Conservation (phyloP, 2,888 invertebrate genomes). For the Cybosia mesomella region DNA sequence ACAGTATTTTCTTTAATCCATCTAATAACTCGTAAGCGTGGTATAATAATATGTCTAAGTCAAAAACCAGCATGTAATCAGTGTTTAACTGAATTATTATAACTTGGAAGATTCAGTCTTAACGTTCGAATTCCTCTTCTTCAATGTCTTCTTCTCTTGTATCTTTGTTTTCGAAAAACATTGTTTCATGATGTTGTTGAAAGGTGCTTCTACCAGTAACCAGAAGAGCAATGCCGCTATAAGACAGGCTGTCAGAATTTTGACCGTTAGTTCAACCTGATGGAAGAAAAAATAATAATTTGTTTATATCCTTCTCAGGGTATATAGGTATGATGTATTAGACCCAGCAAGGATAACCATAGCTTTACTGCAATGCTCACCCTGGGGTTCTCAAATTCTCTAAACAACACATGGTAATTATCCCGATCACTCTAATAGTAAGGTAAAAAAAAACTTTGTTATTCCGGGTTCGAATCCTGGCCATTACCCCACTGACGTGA, state of each 20-base stretch:
- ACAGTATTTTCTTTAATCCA: no score
- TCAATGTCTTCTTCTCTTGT: background rate
- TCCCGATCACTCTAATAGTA: no score
- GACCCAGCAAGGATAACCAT: no score
- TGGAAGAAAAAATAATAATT: background rate
- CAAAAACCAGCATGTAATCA: background rate
- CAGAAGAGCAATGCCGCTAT: constrained; percentile 11
- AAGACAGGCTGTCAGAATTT: background rate
- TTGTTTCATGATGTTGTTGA: constrained; percentile 8
- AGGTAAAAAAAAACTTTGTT: no score
- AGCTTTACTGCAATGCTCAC: no score
- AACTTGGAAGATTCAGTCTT: background rate
- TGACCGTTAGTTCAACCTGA: background rate
- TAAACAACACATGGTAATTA: no score
- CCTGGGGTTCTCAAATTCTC: no score
- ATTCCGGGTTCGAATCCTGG: no score
- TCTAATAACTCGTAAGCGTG: no score
- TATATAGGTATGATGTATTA: no score
- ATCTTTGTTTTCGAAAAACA: background rate
- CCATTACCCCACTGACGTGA: no score
- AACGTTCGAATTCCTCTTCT: background rate
- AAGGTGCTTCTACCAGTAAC: constrained; percentile 19
- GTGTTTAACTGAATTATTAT: background rate
- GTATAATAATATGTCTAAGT: background rate
- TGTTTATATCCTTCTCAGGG: no score